These are phyloP conservation scores for Erebia palarica DNA, from an alignment of 2,888 invertebrate species.

Conservation along the genomic window DNA sequence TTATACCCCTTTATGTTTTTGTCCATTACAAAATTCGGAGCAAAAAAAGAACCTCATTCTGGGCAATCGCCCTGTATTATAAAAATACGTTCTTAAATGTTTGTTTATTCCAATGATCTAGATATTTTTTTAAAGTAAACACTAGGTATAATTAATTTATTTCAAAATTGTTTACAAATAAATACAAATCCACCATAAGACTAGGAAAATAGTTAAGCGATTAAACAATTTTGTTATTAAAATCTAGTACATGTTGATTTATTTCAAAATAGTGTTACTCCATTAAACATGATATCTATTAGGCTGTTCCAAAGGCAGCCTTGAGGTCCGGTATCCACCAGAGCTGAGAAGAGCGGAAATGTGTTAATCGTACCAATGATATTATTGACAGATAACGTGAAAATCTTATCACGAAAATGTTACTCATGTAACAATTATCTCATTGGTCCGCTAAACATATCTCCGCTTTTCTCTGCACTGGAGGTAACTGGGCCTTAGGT, in stretches of 20 bases:
- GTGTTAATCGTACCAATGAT: no score
- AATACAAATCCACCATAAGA: constrained; percentile 28
- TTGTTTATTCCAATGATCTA: constrained; percentile 22
- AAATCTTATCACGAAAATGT: no score
- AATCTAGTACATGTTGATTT: constrained; percentile 30
- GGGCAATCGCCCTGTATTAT: constrained; percentile 32
- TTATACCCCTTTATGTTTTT: constrained; percentile 48
- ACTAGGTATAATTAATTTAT: constrained; percentile 19
- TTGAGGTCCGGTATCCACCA: no score
- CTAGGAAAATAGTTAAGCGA: constrained; percentile 27
- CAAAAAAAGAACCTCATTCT: constrained; percentile 24
- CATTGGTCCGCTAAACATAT: no score
- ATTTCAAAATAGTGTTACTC: constrained; percentile 13
- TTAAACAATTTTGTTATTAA: constrained; percentile 33
- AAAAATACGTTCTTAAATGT: constrained; percentile 26
- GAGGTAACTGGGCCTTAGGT: no score
- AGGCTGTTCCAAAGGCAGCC: no score
- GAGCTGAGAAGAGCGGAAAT: no score
- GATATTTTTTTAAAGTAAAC: constrained; percentile 17
- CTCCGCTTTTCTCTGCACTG: no score
- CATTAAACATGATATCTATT: background rate
- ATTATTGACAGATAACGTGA: no score
- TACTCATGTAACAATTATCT: no score
- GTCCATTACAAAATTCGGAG: constrained; percentile 26
- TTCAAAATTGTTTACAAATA: constrained; percentile 25